Evolutionary conservation across 30 jellyfish, hydroid and myxozoan genomes (phyloP).

Genomic region (Chrysaora quinquecirrha): DNA sequence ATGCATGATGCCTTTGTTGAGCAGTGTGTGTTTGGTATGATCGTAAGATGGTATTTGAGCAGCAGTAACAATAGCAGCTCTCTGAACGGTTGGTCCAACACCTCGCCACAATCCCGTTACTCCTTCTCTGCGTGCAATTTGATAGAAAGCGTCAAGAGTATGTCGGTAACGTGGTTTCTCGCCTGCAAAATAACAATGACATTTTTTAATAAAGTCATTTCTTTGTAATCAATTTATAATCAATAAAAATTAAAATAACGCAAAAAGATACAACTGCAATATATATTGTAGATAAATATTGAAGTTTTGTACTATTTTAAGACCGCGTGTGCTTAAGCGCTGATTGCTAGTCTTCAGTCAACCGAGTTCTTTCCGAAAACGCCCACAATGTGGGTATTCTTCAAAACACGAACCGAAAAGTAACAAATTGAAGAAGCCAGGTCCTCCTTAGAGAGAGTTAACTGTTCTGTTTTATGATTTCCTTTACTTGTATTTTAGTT

Average conservation of each 20-base stretch:
- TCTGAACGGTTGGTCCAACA: constrained; percentile 81
- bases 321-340: background rate
- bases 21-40: constrained; percentile 71
- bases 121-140: constrained; percentile 69
- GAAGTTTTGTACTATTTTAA: background rate
- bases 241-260: background rate
- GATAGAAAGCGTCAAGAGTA: constrained; percentile 76
- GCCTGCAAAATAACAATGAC: too few relatives aligned
- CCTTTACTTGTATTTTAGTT: too few relatives aligned
- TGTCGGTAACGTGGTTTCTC: constrained; percentile 58
- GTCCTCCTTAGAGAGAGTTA: too few relatives aligned
- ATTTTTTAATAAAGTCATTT: too few relatives aligned
- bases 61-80: constrained; percentile 89
- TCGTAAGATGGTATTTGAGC: constrained; percentile 91
- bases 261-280: background rate
- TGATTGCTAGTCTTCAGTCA: background rate
- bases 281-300: background rate
- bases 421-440: too few relatives aligned
- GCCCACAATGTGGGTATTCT: too few relatives aligned
- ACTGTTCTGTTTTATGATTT: too few relatives aligned
- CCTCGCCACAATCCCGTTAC: constrained; percentile 89
- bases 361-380: too few relatives aligned
- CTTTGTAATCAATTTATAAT: background rate
- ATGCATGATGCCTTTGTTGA: constrained; percentile 51
- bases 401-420: too few relatives aligned